Conservation (phyloP, 2,113 vertebrate species). For the Steatornis caripensis region DNA sequence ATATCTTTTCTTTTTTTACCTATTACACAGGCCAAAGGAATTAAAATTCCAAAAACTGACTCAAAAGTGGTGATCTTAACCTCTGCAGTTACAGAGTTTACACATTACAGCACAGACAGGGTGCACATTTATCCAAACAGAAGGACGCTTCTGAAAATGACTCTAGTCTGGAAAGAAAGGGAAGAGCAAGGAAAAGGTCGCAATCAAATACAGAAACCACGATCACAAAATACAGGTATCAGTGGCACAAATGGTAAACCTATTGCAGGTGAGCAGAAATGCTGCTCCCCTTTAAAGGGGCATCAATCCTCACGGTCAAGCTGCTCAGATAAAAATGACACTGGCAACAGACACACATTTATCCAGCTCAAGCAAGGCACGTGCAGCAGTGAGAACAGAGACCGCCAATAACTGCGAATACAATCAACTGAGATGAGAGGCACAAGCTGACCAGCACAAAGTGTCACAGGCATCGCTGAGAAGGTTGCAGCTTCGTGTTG, state of each 20-base stretch:
- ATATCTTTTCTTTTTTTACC: background rate
- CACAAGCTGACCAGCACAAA: background rate
- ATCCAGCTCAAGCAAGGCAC: background rate
- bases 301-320: background rate
- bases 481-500: background rate
- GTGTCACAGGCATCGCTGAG: background rate
- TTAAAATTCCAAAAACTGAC: background rate
- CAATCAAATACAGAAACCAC: background rate
- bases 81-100: background rate
- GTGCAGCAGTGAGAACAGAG: background rate
- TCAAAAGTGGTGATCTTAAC: background rate
- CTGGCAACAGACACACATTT: accelerated
- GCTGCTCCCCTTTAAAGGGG: background rate
- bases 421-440: background rate
- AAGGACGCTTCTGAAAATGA: background rate
- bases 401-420: background rate
- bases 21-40: background rate
- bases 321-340: background rate
- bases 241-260: background rate
- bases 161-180: background rate
- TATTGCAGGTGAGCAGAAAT: background rate
- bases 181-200: background rate
- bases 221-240: background rate
- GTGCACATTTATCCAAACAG: background rate
- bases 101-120: background rate